Evolutionary conservation across 2,113 vertebrate genomes (phyloP).

Genomic region (Pipa parva): DNA sequence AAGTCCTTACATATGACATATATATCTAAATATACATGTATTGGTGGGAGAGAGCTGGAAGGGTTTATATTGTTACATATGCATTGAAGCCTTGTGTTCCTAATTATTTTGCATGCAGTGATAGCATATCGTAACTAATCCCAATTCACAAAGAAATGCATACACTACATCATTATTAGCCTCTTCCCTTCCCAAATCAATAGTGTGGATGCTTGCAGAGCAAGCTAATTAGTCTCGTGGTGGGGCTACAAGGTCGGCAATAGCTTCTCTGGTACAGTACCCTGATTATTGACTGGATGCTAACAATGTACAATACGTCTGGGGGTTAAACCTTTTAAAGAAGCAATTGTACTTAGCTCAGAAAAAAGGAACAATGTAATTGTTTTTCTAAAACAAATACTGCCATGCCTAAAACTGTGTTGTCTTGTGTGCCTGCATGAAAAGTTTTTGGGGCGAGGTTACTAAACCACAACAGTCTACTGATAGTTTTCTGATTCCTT

Average conservation of each 20-base stretch:
- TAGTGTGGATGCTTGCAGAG: slow-evolving; percentile 37
- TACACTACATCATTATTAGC: slow-evolving; percentile 40
- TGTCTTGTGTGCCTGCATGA: neutral
- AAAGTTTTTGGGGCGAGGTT: too few species aligned
- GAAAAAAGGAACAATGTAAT: slow-evolving; percentile 24
- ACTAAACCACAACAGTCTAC: neutral
- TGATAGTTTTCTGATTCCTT: neutral
- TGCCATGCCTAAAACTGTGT: neutral
- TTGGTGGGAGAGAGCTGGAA: slow-evolving; percentile 34
- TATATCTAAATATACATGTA: slow-evolving; percentile 37
- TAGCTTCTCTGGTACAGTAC: slow-evolving; percentile 30
- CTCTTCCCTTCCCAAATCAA: slow-evolving; percentile 40
- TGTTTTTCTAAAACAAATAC: slow-evolving; percentile 19
- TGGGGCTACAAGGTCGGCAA: slow-evolving; percentile 41
- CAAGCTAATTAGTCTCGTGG: slow-evolving; percentile 40
- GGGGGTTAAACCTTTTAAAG: slow-evolving; percentile 43
- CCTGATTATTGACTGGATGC: slow-evolving; percentile 38
- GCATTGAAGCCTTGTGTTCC: slow-evolving; percentile 28
- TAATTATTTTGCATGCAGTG: slow-evolving; percentile 42
- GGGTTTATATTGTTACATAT: slow-evolving; percentile 36
- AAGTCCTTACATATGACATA: neutral
- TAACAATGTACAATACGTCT: slow-evolving; percentile 40
- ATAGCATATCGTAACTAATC: slow-evolving; percentile 36
- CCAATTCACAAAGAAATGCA: slow-evolving; percentile 37
- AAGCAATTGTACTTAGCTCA: slow-evolving; percentile 24